Percentiles rank a stretch among this genome's conserved stretches.
phyloP scores from a whole-genome alignment of 2,113 vertebrate species.

The Trematomus loennbergii region DNA sequence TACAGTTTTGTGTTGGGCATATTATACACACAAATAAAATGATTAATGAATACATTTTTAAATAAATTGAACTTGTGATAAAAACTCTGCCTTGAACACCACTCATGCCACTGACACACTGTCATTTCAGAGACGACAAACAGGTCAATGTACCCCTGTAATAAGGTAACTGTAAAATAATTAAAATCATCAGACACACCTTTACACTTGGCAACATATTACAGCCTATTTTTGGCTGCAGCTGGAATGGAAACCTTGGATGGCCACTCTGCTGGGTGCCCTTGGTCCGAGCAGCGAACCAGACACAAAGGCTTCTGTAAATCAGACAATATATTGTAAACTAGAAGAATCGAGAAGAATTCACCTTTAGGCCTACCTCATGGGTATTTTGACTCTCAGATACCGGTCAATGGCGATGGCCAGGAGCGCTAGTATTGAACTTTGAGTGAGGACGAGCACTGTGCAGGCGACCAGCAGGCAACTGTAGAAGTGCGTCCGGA shows the following conservation, averaged over 20 bases:
- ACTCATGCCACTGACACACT: not conserved
- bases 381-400: conserved; percentile 95
- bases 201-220: not conserved
- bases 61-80: not conserved
- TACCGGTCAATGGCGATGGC: conserved; percentile 98
- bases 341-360: conserved; percentile 49
- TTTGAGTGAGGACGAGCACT: conserved; percentile 96
- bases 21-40: not conserved
- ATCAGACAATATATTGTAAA: conserved; percentile 30
- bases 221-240: not conserved
- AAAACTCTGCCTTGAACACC: not conserved
- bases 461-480: conserved; percentile 93
- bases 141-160: not conserved
- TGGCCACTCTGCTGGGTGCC: not conserved
- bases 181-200: not conserved
- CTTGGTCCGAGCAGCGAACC: conserved; percentile 21
- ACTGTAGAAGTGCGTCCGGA: conserved; percentile 91
- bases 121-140: not conserved
- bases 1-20: not conserved
- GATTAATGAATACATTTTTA: not conserved
- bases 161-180: not conserved
- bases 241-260: not conserved
- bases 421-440: conserved; percentile 96
- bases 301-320: conserved; percentile 46
- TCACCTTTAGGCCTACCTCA: conserved; percentile 88